phyloP scores from a whole-genome alignment of 2,888 invertebrate species.

The Eutolmus rufibarbis region DNA sequence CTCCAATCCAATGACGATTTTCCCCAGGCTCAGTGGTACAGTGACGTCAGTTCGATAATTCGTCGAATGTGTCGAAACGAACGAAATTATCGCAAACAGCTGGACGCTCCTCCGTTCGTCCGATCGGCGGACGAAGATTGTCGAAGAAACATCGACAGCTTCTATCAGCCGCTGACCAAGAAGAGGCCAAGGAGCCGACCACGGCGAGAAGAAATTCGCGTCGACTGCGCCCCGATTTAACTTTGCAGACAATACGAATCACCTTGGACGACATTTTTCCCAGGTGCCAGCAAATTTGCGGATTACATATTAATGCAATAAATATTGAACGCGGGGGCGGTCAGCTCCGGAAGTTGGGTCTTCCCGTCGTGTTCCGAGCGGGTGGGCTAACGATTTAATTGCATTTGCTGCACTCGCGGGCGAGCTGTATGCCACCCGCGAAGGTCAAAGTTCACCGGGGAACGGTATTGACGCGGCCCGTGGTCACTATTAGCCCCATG shows the following conservation, averaged over 20 bases:
- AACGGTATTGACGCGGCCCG: neutral
- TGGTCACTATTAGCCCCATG: neutral
- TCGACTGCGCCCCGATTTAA: neutral
- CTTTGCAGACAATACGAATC: neutral
- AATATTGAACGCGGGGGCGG: neutral
- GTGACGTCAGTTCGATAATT: neutral
- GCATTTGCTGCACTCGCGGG: neutral
- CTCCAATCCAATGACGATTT: conserved; percentile 1
- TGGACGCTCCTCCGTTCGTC: neutral
- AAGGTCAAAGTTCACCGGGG: neutral
- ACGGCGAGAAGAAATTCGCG: neutral
- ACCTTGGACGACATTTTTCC: neutral
- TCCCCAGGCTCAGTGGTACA: neutral
- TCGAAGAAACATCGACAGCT: neutral
- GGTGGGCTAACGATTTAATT: neutral
- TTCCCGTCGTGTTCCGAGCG: neutral
- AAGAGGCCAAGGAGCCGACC: neutral
- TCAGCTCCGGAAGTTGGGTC: neutral
- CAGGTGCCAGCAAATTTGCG: neutral
- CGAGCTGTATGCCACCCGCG: neutral
- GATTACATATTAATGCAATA: neutral
- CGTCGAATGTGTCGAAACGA: neutral
- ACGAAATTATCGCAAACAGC: conserved; percentile 6
- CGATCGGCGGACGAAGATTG: neutral
- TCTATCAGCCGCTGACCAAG: neutral